Base-by-base conservation (phyloP, 1,140 invertebrate genomes). In the Zaprionus davidi region DNA sequence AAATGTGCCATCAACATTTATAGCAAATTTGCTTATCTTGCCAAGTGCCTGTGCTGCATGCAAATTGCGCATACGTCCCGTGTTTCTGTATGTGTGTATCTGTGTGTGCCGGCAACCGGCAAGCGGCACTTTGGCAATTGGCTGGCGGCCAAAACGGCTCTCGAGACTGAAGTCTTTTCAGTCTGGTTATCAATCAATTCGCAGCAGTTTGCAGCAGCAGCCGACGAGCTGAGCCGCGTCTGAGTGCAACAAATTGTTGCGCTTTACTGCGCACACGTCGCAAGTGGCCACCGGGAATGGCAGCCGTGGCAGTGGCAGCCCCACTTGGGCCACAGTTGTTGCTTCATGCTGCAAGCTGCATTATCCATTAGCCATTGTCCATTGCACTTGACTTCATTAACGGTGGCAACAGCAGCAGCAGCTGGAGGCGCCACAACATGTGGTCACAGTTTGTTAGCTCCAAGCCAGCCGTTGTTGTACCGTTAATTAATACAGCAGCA, bases 51-150 rank as follows among this genome's bases (percentile, higher is more conserved):
- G 57, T 34, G 41, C 41, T 38, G 77, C 64, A 84, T 81, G 76
- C 69, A 87, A 87, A 83, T 90, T 82, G 85, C 78, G 84, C 81
- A 90, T 90, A 88, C 84, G 84, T 85, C 81, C 72, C 76, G 56
- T 90, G 57, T 68, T 15, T 58, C 41, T 24, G 31, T 55, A 22
- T 17, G 53, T 28, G 24, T 57, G 9, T 11, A 24, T 6, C 26
- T 56, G 34, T 57, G 46, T 51, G 12, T 51, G 46, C 20, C 4
- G 63, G 53, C 46, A 56, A 34, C 28, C 36, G 66, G 68, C 68
- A 64, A 44, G 26, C 60, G 62, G 62, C 62, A 66, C 62, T 66
- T 69, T 69, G 53, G 57, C 59, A 41, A 31, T 90, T 88, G 84
- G 85, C 85, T 69, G 53, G n/a, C 38, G 56, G 85, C 85, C 85